These are phyloP conservation scores for Linnaemya vulpina DNA, from an alignment of 2,888 invertebrate species.

Conservation along the genomic window DNA sequence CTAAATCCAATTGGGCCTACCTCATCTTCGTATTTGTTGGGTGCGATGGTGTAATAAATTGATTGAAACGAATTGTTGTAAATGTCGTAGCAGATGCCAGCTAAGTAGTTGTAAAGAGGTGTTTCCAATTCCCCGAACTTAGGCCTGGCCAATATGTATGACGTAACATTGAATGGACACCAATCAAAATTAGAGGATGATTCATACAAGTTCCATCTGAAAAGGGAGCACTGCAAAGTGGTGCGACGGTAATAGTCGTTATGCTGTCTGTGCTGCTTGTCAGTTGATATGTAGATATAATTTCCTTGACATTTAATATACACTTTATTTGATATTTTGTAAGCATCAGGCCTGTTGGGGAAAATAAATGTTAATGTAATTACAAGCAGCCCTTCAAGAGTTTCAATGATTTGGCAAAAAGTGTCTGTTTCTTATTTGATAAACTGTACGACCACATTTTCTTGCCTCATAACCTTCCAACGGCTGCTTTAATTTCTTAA, in stretches of 20 bases:
- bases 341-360: not conserved
- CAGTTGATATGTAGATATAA: not conserved
- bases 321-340: not conserved
- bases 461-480: no score
- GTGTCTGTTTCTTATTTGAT: no score
- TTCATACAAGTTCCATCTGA: constrained; percentile 43
- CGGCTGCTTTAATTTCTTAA: no score
- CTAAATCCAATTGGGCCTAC: constrained; percentile 23
- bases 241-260: not conserved
- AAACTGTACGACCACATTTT: no score
- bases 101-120: not conserved
- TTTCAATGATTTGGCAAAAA: no score
- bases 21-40: not conserved
- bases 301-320: not conserved
- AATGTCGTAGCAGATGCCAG: constrained; percentile 38
- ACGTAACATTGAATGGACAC: constrained; percentile 31
- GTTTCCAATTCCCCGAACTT: not conserved
- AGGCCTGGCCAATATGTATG: constrained; percentile 14
- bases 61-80: constrained; percentile 13
- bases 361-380: not conserved
- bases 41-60: constrained; percentile 7
- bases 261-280: not conserved
- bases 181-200: constrained; percentile 1
- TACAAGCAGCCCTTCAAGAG: no score
- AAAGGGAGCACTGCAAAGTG: not conserved